Conservation (phyloP, 2,888 invertebrate genomes). For the Cataglyphis altisquamis region DNA sequence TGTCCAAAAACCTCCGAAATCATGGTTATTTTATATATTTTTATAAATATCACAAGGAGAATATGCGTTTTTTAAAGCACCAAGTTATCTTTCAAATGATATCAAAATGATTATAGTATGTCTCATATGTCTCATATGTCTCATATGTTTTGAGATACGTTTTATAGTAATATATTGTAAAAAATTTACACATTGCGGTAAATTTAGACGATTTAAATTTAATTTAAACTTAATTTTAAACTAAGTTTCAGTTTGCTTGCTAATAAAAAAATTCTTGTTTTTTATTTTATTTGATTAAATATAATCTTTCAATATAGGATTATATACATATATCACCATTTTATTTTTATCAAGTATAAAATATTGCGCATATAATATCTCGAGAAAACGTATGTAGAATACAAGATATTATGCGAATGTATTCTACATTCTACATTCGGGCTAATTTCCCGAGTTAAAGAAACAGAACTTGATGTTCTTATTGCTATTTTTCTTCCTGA, state of each 20-base stretch:
- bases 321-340: background rate
- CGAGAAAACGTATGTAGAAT: background rate
- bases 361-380: too few relatives aligned
- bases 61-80: too few relatives aligned
- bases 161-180: background rate
- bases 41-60: too few relatives aligned
- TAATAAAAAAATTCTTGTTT: background rate
- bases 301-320: background rate
- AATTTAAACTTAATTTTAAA: background rate
- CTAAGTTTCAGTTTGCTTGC: background rate
- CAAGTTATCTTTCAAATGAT: too few relatives aligned
- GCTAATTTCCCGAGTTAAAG: background rate
- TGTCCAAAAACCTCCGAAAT: too few relatives aligned
- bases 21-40: too few relatives aligned
- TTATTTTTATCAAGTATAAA: conserved; percentile 6
- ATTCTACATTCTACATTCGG: too few relatives aligned
- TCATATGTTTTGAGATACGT: background rate
- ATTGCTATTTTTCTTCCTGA: background rate
- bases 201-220: too few relatives aligned
- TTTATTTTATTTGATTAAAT: background rate
- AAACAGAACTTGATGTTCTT: background rate
- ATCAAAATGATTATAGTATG: too few relatives aligned
- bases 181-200: background rate
- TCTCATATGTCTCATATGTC: too few relatives aligned
- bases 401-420: too few relatives aligned